Conservation (phyloP, 2,797 vertebrate genomes). For the Lepus oiostolus region DNA sequence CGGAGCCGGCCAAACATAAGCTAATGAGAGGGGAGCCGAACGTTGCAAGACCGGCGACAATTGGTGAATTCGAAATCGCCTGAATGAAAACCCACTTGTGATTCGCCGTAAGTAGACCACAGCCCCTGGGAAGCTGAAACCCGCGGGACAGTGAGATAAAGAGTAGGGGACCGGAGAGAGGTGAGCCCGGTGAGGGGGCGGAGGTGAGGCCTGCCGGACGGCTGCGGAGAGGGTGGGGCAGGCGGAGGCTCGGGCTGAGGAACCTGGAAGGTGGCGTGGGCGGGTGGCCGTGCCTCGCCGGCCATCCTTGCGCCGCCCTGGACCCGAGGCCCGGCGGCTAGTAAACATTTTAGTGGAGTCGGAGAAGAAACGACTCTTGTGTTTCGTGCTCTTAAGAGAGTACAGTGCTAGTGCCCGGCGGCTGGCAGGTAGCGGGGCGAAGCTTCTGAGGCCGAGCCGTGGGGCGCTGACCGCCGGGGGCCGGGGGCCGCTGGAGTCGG, state of each 20-base stretch:
- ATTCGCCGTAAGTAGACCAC: slow-evolving; percentile 67
- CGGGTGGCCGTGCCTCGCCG: background rate
- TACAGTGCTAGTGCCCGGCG: background rate
- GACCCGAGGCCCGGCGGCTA: background rate
- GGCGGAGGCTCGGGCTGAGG: background rate
- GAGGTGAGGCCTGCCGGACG: background rate
- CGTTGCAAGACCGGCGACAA: slow-evolving; percentile 59
- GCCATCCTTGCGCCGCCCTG: background rate
- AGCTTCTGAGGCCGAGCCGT: background rate
- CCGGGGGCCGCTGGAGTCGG: too few relatives aligned
- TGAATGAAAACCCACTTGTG: slow-evolving; percentile 76
- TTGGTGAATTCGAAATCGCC: background rate
- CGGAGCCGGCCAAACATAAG: background rate
- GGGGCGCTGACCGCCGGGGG: too few relatives aligned
- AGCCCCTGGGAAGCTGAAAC: background rate
- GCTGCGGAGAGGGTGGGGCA: background rate
- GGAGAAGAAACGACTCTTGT: background rate
- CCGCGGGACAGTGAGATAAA: accelerated
- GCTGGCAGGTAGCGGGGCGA: background rate
- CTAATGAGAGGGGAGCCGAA: background rate
- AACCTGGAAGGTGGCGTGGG: background rate
- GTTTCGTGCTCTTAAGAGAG: background rate
- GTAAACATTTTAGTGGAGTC: background rate
- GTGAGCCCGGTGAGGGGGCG: background rate
- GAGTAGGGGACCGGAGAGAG: background rate